Percentiles rank a stretch among this genome's conserved stretches.
These are phyloP conservation scores for Condylostylus longicornis DNA, from an alignment of 1,140 invertebrate genomes.

Conservation along the genomic window DNA sequence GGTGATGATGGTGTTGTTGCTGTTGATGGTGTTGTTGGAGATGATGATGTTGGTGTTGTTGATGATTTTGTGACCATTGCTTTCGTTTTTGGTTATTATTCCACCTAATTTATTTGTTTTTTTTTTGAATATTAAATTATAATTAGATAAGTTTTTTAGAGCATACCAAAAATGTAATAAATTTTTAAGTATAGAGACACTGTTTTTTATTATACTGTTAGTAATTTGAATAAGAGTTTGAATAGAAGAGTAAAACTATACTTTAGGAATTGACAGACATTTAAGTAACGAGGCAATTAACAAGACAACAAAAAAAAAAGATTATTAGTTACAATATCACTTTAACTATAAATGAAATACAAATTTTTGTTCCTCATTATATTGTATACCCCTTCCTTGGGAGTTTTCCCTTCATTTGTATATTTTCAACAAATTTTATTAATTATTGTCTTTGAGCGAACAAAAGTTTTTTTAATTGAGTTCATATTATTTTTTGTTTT, in stretches of 20 bases:
- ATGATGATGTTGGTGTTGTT: slow-evolving; percentile 15
- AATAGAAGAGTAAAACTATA: background rate
- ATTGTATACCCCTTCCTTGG: background rate
- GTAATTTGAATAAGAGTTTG: background rate
- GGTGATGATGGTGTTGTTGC: slow-evolving; percentile 2
- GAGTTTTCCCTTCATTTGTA: too few species aligned
- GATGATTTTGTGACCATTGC: slow-evolving; percentile 14
- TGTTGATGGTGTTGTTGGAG: slow-evolving; percentile 8
- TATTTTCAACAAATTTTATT: background rate
- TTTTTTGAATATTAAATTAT: too few species aligned
- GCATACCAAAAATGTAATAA: background rate
- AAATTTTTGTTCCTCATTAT: background rate
- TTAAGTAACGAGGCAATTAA: background rate
- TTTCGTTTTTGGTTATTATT: slow-evolving; percentile 22
- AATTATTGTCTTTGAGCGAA: background rate
- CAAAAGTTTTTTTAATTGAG: background rate
- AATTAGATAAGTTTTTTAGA: background rate
- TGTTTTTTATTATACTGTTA: slow-evolving; percentile 1
- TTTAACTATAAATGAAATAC: background rate
- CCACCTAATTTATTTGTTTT: slow-evolving; percentile 13
- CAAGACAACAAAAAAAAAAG: background rate
- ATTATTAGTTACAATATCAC: background rate
- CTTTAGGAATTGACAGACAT: background rate
- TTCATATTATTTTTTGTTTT: background rate
- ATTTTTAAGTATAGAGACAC: background rate